phyloP scores from a whole-genome alignment of 2,797 vertebrate species.

The Trachurus trachurus region DNA sequence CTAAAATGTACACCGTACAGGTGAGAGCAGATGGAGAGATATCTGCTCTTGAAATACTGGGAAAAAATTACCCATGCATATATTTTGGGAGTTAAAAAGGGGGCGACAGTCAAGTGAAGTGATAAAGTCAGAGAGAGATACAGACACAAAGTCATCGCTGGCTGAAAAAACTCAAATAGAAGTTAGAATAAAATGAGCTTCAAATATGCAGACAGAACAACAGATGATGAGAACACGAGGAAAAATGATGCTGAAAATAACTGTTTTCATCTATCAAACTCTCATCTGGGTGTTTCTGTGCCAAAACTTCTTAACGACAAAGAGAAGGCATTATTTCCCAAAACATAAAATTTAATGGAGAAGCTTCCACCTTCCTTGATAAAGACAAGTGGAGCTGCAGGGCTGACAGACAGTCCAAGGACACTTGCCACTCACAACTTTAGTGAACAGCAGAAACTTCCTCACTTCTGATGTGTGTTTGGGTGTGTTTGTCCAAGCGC shows the following conservation, averaged over 20 bases:
- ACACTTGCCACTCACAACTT: slow-evolving; percentile 16
- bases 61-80: slow-evolving; percentile 29
- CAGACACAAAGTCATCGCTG: slow-evolving; percentile 36
- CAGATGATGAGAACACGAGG: slow-evolving; percentile 25
- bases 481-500: slow-evolving; percentile 33
- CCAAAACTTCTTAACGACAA: no score
- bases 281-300: no score
- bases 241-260: slow-evolving; percentile 26
- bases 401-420: slow-evolving; percentile 29
- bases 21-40: slow-evolving; percentile 37
- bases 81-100: slow-evolving; percentile 12
- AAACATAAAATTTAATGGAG: slow-evolving; percentile 14
- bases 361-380: slow-evolving; percentile 7
- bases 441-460: slow-evolving; percentile 17
- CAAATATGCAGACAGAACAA: slow-evolving; percentile 40
- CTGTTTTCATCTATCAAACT: slow-evolving; percentile 28
- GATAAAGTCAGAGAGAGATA: slow-evolving; percentile 35
- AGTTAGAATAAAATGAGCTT: slow-evolving; percentile 52
- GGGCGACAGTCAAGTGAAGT: slow-evolving; percentile 3
- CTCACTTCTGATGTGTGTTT: slow-evolving; percentile 39
- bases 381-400: neutral
- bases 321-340: neutral
- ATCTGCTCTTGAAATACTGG: slow-evolving; percentile 28
- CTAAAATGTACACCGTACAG: no score
- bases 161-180: slow-evolving; percentile 36